phyloP scores from a whole-genome alignment of 2,113 vertebrate species.

The Myotis lucifugus region DNA sequence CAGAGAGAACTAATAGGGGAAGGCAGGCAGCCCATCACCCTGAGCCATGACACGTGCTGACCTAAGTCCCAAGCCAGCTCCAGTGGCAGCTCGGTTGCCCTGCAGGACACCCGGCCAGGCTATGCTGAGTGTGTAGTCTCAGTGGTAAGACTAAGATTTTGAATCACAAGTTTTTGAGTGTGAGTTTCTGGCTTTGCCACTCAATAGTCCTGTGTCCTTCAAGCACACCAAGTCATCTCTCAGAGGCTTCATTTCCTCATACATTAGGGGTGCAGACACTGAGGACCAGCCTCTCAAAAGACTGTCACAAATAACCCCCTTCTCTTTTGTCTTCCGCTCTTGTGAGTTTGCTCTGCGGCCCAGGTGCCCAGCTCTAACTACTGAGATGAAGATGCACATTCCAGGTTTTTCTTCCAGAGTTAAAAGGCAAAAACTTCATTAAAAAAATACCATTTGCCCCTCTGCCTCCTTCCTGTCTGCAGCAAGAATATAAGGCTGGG shows the following conservation, averaged over 20 bases:
- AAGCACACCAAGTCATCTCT: not conserved
- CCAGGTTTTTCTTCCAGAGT: not conserved
- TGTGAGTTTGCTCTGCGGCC: not conserved
- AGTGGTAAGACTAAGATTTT: not conserved
- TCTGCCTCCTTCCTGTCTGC: not conserved
- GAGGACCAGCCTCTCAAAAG: not conserved
- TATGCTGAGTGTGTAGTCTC: not conserved
- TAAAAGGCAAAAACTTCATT: not conserved
- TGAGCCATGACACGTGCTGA: not conserved
- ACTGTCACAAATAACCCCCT: not conserved
- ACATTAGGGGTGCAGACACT: not conserved
- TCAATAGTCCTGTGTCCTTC: not conserved
- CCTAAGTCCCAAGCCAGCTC: not conserved
- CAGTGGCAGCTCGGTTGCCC: not conserved
- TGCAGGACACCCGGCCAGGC: not conserved
- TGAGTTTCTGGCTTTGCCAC: not conserved
- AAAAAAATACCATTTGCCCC: not conserved
- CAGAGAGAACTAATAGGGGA: not conserved
- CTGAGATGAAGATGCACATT: not conserved
- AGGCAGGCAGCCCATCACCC: not conserved
- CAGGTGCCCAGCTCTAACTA: not conserved
- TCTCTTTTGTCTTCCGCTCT: not conserved
- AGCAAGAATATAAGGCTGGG: not conserved
- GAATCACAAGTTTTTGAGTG: not conserved
- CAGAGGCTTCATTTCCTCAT: not conserved